A percentile compares a stretch with the other conserved stretches of the same genome.
Conservation (phyloP, 2,797 vertebrate genomes). For the Cynopterus sphinx region DNA sequence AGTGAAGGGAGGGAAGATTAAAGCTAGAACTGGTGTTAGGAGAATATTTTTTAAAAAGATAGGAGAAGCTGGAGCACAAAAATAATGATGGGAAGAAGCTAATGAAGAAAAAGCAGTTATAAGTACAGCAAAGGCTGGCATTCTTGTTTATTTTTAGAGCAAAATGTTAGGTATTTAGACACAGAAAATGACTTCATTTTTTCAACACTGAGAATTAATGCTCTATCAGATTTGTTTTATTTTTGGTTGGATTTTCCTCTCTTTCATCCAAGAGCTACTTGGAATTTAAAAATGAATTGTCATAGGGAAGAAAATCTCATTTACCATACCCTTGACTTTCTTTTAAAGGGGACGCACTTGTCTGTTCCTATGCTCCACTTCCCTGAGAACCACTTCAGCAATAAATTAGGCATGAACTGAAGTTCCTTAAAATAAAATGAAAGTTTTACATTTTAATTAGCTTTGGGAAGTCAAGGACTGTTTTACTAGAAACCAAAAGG, state of each 20-base stretch:
- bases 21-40: not conserved
- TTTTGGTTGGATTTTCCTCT: slow-evolving; percentile 17
- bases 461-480: slow-evolving; percentile 37
- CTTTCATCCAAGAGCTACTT: slow-evolving; percentile 35
- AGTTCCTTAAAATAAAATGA: slow-evolving; percentile 49
- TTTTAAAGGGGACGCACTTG: not conserved
- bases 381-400: slow-evolving; percentile 21
- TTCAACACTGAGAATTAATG: not conserved
- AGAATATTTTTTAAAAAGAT: not conserved
- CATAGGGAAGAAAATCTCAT: not conserved
- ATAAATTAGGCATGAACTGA: not conserved
- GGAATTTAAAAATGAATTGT: slow-evolving; percentile 41
- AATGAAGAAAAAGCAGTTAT: not conserved
- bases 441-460: slow-evolving; percentile 50
- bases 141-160: slow-evolving; percentile 5
- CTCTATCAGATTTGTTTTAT: slow-evolving; percentile 1
- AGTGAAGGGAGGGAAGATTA: not conserved
- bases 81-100: not conserved
- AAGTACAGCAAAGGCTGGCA: not conserved
- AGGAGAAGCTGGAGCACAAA: not conserved
- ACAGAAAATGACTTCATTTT: not conserved
- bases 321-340: slow-evolving; percentile 21
- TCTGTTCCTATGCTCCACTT: not conserved
- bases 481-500: slow-evolving; percentile 29
- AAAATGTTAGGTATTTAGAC: not conserved